Percentiles rank a stretch among this genome's conserved stretches.
Evolutionary conservation across 2,888 invertebrate species (phyloP).

Genomic region (Morpho helenor): DNA sequence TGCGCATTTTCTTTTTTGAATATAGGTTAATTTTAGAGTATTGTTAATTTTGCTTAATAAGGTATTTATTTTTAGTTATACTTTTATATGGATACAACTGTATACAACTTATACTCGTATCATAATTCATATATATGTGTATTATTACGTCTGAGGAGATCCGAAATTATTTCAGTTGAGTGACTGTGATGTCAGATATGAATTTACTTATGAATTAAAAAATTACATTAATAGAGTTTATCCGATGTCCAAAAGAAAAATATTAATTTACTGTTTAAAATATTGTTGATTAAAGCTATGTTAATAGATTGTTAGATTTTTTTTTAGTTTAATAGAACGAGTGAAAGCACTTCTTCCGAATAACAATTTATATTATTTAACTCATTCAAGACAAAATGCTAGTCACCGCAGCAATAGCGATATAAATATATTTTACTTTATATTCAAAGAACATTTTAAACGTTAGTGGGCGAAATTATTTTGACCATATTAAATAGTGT

Average conservation of each 20-base stretch:
- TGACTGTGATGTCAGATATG: conserved; percentile 37
- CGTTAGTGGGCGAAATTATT: too few relatives aligned
- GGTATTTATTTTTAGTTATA: conserved; percentile 78
- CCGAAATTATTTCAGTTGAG: conserved; percentile 20
- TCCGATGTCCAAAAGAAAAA: conserved; percentile 22
- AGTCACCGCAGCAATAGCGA: conserved; percentile 10
- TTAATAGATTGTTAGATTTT: conserved; percentile 49
- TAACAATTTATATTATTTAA: conserved; percentile 32
- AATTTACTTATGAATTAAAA: conserved; percentile 42
- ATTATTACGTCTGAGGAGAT: conserved; percentile 33
- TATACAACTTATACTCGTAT: conserved; percentile 60
- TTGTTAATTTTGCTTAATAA: conserved; percentile 71
- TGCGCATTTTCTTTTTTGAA: conserved; percentile 63
- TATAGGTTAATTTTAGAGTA: conserved; percentile 61
- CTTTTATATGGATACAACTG: conserved; percentile 73
- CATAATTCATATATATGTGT: conserved; percentile 25
- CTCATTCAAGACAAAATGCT: conserved; percentile 29
- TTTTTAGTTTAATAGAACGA: conserved; percentile 62
- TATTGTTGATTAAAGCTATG: conserved; percentile 57
- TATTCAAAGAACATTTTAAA: too few relatives aligned
- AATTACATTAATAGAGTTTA: conserved; percentile 25
- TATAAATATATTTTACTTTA: conserved; percentile 1
- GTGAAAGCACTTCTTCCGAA: conserved; percentile 61
- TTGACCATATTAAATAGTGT: too few relatives aligned
- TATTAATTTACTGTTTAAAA: conserved; percentile 40